Evolutionary conservation across 2,113 vertebrate genomes (phyloP), one percentile per base, ranked within the genome.

Genomic region (Petroica traversi): DNA sequence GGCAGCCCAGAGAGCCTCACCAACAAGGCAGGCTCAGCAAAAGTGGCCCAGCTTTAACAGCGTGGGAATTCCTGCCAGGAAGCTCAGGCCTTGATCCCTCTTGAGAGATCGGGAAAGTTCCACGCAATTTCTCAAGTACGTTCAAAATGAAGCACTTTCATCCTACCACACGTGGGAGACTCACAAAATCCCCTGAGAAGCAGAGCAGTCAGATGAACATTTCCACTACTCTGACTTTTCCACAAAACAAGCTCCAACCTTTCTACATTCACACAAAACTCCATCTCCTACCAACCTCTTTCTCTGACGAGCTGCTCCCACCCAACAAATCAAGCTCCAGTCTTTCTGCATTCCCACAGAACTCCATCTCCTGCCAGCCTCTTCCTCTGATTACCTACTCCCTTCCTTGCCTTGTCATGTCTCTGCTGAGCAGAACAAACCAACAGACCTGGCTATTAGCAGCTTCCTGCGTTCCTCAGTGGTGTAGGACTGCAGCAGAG

Each of bases 401-500:
- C 58, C 18, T 33, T 61, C 46, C 22, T 1, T 49, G 26, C 43
- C 71, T 28, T 8, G 20, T 18, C 64, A 71, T 1, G 5, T 51
- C 25, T 40, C 48, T 83, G 85, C 43, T 82, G 54, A 85, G 49
- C 28, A 41, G 76, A 73, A n/a, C 6, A 73, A 89, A 38, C 51
- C 67, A 62, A 85, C 96, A 93, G 71, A 98, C 98, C 98, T 98
- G 96, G 99, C 99, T 95, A 99, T 96, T 43, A 99, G 98, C 90
- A 99, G 98, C 94, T 98, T 99, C 64, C 98, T 98, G 58, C 99
- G 98, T 55, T 99, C 99, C 66, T 99, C 98, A 0, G 98, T 98
- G 95, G 97, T 98, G 90, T 99, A 99, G 16, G 98, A 98, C 98
- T 99, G 98, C 95, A 99, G 96, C 88, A 99, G 97, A 86, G 99